Evolutionary conservation across 2,113 vertebrate genomes (phyloP), one percentile per base, ranked within the genome.

Genomic region (Pseudorhombus dupliciocellatus): DNA sequence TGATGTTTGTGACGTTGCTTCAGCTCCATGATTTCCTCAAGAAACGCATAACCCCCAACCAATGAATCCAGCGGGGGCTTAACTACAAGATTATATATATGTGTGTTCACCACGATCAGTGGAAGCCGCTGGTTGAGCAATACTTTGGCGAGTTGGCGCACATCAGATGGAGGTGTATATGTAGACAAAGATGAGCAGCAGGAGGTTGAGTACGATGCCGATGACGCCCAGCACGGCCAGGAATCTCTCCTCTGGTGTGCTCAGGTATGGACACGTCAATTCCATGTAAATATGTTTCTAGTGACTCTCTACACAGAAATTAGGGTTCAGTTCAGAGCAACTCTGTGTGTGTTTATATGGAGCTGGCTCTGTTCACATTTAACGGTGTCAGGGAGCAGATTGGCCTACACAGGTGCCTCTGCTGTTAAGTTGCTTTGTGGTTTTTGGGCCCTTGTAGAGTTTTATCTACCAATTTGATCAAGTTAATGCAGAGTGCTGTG

Each of bases 181-280:
- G 6, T 90, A 92, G 75, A 92, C 87, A 5, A 92, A 90, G 25
- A 86, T 58, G 0, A 92, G 87, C 62, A 92, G 81, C 51, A 92
- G 78, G 74, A 92, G 84, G 69, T 92, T 92, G 31, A 90, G 88
- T 0, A 87, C 30, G 0, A 92, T 90, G 28, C 89, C 88, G 8
- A 92, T 88, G 46, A 92, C 40, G n/a, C 90, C 90, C 0, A 92
- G 79, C 85, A 90, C 75, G 34, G 90, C 90, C 89, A 92, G 88
- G 85, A 90, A 92, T 65, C 88, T 84, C 72, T 92, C 89, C 83
- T 92, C 89, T 20, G 87, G 88, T 62, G 87, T 89, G 77, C 85
- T 88, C 40, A 72, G 65, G 50, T 87, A 48, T 34, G 89, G 89
- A 80, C 87, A 84, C 18, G 2, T 62, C 7, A 88, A 73, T 31